These are phyloP conservation scores for Amblyraja radiata DNA, from an alignment of 2,797 vertebrate genomes.

Conservation along the genomic window DNA sequence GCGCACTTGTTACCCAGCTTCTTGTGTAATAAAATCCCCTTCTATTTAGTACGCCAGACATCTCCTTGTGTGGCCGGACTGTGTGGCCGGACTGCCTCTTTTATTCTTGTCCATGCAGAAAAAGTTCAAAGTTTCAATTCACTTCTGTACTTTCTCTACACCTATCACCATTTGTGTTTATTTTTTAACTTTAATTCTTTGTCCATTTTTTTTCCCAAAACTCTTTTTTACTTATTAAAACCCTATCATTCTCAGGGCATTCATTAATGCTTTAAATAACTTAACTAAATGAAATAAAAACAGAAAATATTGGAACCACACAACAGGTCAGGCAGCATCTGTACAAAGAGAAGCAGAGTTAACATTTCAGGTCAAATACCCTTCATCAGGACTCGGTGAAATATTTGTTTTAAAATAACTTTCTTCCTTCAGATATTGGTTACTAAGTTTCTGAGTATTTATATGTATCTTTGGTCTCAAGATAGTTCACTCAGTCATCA, in stretches of 20 bases:
- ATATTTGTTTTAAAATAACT: background rate
- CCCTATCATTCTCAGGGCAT: background rate
- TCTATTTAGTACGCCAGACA: background rate
- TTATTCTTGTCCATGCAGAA: background rate
- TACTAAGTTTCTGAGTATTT: background rate
- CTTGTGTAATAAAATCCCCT: background rate
- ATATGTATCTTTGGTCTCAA: background rate
- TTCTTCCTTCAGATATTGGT: background rate
- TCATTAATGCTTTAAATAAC: background rate
- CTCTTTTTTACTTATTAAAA: background rate
- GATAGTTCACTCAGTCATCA: background rate
- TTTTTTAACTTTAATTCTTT: background rate
- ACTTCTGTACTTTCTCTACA: background rate
- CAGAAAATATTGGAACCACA: no score
- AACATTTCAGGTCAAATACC: no score
- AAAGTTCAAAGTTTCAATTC: background rate
- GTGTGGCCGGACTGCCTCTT: background rate
- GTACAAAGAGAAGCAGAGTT: no score
- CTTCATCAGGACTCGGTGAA: no score
- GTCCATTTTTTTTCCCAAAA: background rate
- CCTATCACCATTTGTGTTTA: background rate
- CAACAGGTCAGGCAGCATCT: no score
- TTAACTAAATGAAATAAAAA: background rate
- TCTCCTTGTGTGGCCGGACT: background rate
- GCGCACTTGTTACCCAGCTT: background rate